Evolutionary conservation across 2,113 vertebrate genomes (phyloP), one percentile per base, ranked within the genome.

Genomic region (Vulpes vulpes): DNA sequence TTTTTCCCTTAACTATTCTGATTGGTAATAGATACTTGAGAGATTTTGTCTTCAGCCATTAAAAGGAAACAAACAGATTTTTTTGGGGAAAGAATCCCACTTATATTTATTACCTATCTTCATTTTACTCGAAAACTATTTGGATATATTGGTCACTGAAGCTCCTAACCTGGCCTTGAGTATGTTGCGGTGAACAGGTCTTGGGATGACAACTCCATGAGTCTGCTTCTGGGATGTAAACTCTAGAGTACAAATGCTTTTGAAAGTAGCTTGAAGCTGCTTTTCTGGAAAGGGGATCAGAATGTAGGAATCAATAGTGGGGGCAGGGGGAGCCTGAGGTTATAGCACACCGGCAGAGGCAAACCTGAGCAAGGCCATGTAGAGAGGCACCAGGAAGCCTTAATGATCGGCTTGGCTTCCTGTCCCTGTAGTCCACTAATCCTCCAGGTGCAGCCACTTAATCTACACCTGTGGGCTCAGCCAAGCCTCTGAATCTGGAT

Each of bases 391-490:
- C 92, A 96, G 97, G 92, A 84, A 83, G 67, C 89, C 17, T 73
- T 94, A 79, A 93, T 30, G 86, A 71, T 64, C 49, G 1, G 57
- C 15, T 20, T 55, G 82, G 89, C 81, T 95, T 96, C 90, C 96
- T 95, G 85, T 80, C 49, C 69, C 69, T 60, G 8, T 0, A 27
- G 64, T 32, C 15, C 14, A 76, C 87, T 96, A 96, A 96, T 93
- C 53, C 69, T 73, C 95, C 94, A 95, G 96, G 91, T 98, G 79
- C 59, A 79, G 86, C 30, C 89, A 90, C 89, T 97, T 92, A 83
- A 51, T 30, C 92, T 81, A 80, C 90, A 96, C 97, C 94, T 96
- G 87, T 30, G 74, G 49, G 74, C 83, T 60, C 64, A 81, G 74
- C 30, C 22, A 53, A 27, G n/a, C 10, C n/a, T 19, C 30, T 3